Evolutionary conservation across 2,888 invertebrate genomes (phyloP).

Genomic region (Chesias legatella): DNA sequence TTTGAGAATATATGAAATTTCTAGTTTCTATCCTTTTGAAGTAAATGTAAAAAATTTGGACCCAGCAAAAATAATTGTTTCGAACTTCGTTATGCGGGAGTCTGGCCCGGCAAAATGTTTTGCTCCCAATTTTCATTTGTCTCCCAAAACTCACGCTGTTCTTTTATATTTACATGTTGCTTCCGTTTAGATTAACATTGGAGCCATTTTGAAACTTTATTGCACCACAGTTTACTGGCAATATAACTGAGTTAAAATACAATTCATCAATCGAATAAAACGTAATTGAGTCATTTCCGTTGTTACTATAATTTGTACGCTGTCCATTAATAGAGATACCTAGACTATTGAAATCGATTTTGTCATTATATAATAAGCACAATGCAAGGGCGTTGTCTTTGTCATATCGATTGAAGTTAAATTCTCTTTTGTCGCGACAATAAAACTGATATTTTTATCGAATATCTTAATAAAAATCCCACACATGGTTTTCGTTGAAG

Average conservation of each 20-base stretch:
- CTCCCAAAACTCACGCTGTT: constrained; percentile 47
- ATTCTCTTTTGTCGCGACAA: constrained; percentile 15
- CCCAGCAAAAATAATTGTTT: constrained; percentile 53
- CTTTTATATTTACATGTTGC: constrained; percentile 47
- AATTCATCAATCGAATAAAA: constrained; percentile 38
- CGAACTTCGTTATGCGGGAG: constrained; percentile 43
- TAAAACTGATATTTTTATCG: constrained; percentile 31
- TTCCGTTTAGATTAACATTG: constrained; percentile 50
- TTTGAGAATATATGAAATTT: constrained; percentile 33
- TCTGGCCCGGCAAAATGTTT: constrained; percentile 48
- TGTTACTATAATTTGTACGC: constrained; percentile 30
- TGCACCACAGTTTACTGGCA: constrained; percentile 12
- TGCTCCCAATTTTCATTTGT: constrained; percentile 50
- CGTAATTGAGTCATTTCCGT: constrained; percentile 47
- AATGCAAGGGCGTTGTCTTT: constrained; percentile 16
- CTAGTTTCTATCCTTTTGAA: constrained; percentile 30
- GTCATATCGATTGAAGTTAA: constrained; percentile 17
- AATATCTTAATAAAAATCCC: constrained; percentile 40
- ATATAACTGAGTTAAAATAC: constrained; percentile 28
- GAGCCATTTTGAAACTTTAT: constrained; percentile 32
- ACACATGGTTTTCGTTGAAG: constrained; percentile 43
- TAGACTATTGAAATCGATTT: constrained; percentile 21
- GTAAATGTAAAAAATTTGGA: constrained; percentile 52
- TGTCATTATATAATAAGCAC: constrained; percentile 21
- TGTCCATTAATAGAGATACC: constrained; percentile 15